Percentiles rank a stretch among this genome's conserved stretches.
Conservation (phyloP, 2,797 vertebrate genomes). For the Bradypodion ventrale region DNA sequence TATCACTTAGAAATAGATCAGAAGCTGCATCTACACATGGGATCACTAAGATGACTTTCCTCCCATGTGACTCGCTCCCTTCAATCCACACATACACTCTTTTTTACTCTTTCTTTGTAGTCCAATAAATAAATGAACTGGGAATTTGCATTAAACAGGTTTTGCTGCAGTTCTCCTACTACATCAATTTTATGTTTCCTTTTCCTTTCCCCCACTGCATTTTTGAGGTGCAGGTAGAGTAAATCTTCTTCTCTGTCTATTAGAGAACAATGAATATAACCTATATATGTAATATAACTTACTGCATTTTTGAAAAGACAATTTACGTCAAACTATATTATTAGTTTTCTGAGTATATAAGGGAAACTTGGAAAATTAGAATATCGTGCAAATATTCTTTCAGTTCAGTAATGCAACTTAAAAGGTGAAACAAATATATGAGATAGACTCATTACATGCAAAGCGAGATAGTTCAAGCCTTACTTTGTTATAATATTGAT, state of each 20-base stretch:
- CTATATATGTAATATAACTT: not conserved
- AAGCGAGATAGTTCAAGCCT: too few species aligned
- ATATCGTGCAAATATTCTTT: too few species aligned
- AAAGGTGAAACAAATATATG: too few species aligned
- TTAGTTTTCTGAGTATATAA: not conserved
- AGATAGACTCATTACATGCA: too few species aligned
- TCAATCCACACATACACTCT: not conserved
- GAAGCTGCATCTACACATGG: slow-evolving; percentile 37
- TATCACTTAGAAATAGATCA: slow-evolving; percentile 39
- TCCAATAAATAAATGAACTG: not conserved
- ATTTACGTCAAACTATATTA: not conserved
- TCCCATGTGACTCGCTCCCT: slow-evolving; percentile 13
- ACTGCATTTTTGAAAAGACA: not conserved
- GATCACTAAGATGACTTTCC: not conserved
- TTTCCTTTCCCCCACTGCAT: not conserved
- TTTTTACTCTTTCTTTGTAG: not conserved
- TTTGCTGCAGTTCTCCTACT: slow-evolving; percentile 4
- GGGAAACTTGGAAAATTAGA: too few species aligned
- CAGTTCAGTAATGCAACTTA: too few species aligned
- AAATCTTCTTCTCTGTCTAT: not conserved
- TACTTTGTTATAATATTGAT: too few species aligned
- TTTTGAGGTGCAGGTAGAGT: not conserved
- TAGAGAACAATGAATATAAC: too few species aligned
- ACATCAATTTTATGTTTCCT: not conserved
- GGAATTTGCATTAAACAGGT: not conserved